Percentiles rank a stretch among this genome's conserved stretches.
Conservation (phyloP, 2,888 invertebrate species). For the Trissolcus brochymenae region DNA sequence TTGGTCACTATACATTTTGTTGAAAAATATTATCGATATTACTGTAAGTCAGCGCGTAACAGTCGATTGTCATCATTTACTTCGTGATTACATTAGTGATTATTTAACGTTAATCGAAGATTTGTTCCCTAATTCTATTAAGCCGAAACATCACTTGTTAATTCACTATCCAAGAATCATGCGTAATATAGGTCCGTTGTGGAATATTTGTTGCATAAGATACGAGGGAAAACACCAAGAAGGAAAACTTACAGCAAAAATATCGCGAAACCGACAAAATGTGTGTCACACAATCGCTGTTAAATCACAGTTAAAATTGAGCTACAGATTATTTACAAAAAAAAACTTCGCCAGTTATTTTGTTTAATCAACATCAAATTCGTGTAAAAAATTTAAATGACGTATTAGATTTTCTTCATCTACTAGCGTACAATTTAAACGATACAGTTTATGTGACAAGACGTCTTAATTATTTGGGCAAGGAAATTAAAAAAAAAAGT, state of each 20-base stretch:
- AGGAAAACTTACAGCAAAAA: conserved; percentile 2
- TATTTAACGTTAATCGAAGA: conserved; percentile 14
- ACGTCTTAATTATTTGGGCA: conserved; percentile 17
- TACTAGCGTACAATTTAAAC: neutral
- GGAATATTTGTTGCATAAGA: conserved; percentile 14
- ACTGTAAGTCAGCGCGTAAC: conserved; percentile 10
- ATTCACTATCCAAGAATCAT: conserved; percentile 16
- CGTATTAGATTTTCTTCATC: conserved; percentile 11
- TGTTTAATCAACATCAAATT: neutral
- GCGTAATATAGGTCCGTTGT: conserved; percentile 2
- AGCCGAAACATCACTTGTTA: conserved; percentile 16
- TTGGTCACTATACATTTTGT: conserved; percentile 29
- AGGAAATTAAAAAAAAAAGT: conserved; percentile 17
- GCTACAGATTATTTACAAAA: conserved; percentile 31
- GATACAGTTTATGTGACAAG: conserved; percentile 7
- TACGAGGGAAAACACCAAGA: conserved; percentile 9
- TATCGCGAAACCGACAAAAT: conserved; percentile 6
- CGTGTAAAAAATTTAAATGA: neutral
- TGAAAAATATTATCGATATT: conserved; percentile 25
- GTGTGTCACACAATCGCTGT: conserved; percentile 44
- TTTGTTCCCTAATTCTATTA: conserved; percentile 5
- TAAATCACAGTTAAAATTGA: conserved; percentile 40
- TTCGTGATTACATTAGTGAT: conserved; percentile 12
- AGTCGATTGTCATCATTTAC: conserved; percentile 5
- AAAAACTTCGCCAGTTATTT: neutral